phyloP scores from a whole-genome alignment of 2,113 vertebrate species.

The Phaethon lepturus region DNA sequence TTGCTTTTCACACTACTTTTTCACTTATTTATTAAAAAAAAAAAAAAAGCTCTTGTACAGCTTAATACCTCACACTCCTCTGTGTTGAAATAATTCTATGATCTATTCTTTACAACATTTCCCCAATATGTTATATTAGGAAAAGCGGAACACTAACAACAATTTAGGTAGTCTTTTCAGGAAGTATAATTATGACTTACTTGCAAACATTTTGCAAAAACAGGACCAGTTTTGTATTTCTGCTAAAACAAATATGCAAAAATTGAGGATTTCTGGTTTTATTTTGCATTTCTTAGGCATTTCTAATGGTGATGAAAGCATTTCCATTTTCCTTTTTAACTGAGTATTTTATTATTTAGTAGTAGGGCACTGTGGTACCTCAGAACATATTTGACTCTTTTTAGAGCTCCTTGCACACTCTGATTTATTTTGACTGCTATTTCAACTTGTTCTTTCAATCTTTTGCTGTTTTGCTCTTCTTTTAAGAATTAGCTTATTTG shows the following conservation, averaged over 20 bases:
- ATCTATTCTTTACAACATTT: background rate
- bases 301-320: background rate
- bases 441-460: background rate
- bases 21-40: background rate
- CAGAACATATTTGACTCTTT: background rate
- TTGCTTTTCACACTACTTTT: background rate
- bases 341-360: background rate
- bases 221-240: background rate
- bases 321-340: background rate
- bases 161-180: background rate
- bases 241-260: background rate
- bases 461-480: background rate
- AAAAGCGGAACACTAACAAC: background rate
- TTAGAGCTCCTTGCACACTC: background rate
- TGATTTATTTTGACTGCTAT: slow-evolving; percentile 10
- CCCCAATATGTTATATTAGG: background rate
- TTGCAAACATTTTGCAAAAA: background rate
- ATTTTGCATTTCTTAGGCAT: background rate
- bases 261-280: background rate
- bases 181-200: background rate
- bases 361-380: background rate
- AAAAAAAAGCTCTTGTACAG: background rate
- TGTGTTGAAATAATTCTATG: background rate
- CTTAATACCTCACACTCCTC: background rate
- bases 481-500: background rate